Evolutionary conservation across 2,888 invertebrate species (phyloP).

Genomic region (Aquatica leii): DNA sequence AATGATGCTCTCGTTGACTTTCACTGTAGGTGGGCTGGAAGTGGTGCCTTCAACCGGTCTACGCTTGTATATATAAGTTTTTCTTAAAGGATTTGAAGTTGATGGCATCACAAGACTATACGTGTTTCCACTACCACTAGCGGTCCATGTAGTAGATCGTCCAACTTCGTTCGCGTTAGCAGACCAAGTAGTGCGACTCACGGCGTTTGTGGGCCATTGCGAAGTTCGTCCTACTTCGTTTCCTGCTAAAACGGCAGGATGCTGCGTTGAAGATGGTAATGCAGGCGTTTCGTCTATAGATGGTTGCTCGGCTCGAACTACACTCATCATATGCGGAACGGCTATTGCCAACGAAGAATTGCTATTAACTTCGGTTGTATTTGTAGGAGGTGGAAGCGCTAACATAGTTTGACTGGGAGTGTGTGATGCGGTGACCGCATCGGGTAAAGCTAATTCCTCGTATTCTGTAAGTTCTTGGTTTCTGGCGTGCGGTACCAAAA

Average conservation of each 20-base stretch:
- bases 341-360: slow-evolving; percentile 46
- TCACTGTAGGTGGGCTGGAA: slow-evolving; percentile 53
- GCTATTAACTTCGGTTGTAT: slow-evolving; percentile 34
- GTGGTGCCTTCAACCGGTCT: slow-evolving; percentile 50
- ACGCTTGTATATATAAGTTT: slow-evolving; percentile 45
- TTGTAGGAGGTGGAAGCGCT: slow-evolving; percentile 37
- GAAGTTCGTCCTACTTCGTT: slow-evolving; percentile 50
- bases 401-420: slow-evolving; percentile 25
- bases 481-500: slow-evolving; percentile 39
- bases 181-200: slow-evolving; percentile 17
- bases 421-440: slow-evolving; percentile 20
- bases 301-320: slow-evolving; percentile 13
- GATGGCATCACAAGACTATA: slow-evolving; percentile 60
- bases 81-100: slow-evolving; percentile 45
- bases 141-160: slow-evolving; percentile 39
- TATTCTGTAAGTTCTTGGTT: slow-evolving; percentile 26
- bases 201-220: slow-evolving; percentile 30
- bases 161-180: slow-evolving; percentile 50
- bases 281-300: not conserved
- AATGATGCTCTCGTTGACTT: slow-evolving; percentile 86
- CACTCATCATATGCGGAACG: slow-evolving; percentile 38
- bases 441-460: slow-evolving; percentile 35
- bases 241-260: slow-evolving; percentile 55
- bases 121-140: slow-evolving; percentile 18
- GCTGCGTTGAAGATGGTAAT: slow-evolving; percentile 43